phyloP scores from a whole-genome alignment of 2,797 vertebrate species.

The Avahi laniger region DNA sequence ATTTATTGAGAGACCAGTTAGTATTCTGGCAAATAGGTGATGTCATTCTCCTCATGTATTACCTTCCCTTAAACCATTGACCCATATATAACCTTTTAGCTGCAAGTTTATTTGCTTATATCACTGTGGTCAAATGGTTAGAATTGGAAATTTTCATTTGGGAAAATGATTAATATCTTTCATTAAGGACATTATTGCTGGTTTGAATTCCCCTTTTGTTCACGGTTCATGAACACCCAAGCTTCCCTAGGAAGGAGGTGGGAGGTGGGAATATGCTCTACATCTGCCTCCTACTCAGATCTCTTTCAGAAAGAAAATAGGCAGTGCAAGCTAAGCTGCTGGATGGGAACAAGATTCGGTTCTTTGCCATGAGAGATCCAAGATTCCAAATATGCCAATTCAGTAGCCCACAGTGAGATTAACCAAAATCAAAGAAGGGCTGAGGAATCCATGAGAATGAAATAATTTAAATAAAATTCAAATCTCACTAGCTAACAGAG shows the following conservation, averaged over 20 bases:
- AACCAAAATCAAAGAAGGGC: slow-evolving; percentile 4
- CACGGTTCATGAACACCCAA: background rate
- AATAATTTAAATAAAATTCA: slow-evolving; percentile 57
- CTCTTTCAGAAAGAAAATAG: slow-evolving; percentile 28
- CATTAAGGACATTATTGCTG: background rate
- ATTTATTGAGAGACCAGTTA: background rate
- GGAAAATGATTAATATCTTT: background rate
- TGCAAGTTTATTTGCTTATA: background rate
- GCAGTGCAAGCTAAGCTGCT: background rate
- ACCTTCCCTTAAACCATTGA: background rate
- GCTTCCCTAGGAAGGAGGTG: background rate
- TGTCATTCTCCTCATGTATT: background rate
- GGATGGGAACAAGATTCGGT: background rate
- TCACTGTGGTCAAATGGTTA: slow-evolving; percentile 8
- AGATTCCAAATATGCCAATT: background rate
- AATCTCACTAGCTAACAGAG: background rate
- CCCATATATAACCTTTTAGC: background rate
- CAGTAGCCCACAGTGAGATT: slow-evolving; percentile 34
- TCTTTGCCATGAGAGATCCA: slow-evolving; percentile 39
- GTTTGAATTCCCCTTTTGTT: background rate
- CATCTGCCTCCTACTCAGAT: background rate
- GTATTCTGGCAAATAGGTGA: background rate
- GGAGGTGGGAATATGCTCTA: background rate
- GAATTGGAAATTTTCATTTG: background rate
- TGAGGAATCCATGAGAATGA: slow-evolving; percentile 45